phyloP scores from a whole-genome alignment of 2,888 invertebrate species.

The Conistra vaccinii region DNA sequence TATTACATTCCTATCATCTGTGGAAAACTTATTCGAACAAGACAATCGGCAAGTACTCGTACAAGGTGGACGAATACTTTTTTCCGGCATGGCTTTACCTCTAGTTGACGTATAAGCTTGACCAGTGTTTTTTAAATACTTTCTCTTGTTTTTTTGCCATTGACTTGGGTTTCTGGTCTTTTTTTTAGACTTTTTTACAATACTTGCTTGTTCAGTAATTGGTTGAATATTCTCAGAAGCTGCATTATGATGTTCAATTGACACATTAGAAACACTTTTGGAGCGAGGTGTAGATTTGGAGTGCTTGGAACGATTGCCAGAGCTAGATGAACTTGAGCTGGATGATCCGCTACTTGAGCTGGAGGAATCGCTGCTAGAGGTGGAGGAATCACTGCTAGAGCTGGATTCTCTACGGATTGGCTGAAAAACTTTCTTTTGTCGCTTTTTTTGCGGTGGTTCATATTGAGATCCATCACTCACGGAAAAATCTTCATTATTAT shows the following conservation, averaged over 20 bases:
- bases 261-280: not conserved
- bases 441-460: too few relatives aligned
- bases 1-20: not conserved
- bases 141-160: not conserved
- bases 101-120: too few relatives aligned
- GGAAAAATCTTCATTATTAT: too few relatives aligned
- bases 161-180: not conserved
- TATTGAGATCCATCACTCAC: too few relatives aligned
- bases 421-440: too few relatives aligned
- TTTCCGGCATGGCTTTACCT: too few relatives aligned
- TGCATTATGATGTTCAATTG: not conserved
- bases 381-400: too few relatives aligned
- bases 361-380: too few relatives aligned
- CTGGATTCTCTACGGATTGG: too few relatives aligned
- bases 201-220: not conserved
- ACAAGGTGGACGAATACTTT: not conserved
- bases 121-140: not conserved
- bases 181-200: conserved; percentile 2
- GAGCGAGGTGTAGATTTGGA: conserved; percentile 3
- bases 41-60: not conserved
- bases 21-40: not conserved
- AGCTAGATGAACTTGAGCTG: not conserved
- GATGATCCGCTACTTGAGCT: too few relatives aligned
- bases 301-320: conserved; percentile 2
- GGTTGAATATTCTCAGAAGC: not conserved